Evolutionary conservation across 2,888 invertebrate genomes (phyloP), one percentile per base, ranked within the genome.

Genomic region (Drosophila nigritarsus): DNA sequence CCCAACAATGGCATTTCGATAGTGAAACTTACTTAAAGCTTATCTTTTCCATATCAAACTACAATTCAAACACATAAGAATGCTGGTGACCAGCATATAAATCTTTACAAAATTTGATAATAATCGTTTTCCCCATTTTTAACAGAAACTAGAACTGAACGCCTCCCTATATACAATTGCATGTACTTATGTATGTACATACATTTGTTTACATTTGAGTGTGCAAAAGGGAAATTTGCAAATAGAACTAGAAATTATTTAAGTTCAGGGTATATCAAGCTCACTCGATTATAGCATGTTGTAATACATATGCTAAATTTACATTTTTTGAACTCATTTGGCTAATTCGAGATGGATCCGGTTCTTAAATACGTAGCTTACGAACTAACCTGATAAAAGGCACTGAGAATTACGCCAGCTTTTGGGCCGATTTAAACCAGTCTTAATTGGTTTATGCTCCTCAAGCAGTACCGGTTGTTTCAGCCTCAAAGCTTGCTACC

Each of bases 1-100:
- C 51, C 36, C 32, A 38, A 32, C 30, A 50, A 18, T 38, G 68
- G n/a, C 36, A 34, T 27, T 36, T 36, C 27, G 27, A 27, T 36
- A 27, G 7, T 24, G 7, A 11, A 7, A 54, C 54, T 18, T 24
- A 54, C 18, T 11, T 7, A 27, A 38, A 4, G 27, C 27, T 13
- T 38, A 11, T 38, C 11, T 8, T 13, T 9, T 54, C 24, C 24
- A 11, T 36, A 36, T 53, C 24, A 36, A 24, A 9, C 24, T 2
- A 6, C 9, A 11, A 5, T 24, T 45, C 6, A 45, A 24, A 45
- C 3, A 48, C 24, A 11, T 20, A 20, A 42, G 42, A 20, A 42
- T 20, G 5, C 11, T 42, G 2, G 20, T 20, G 11, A 2, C 0
- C 20, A 42, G 11, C 20, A 2, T 20, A 20, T 5, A n/a, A 32